Percentiles rank a stretch among this genome's conserved stretches.
Conservation (phyloP, 2,888 invertebrate species). For the Diarsia brunnea region DNA sequence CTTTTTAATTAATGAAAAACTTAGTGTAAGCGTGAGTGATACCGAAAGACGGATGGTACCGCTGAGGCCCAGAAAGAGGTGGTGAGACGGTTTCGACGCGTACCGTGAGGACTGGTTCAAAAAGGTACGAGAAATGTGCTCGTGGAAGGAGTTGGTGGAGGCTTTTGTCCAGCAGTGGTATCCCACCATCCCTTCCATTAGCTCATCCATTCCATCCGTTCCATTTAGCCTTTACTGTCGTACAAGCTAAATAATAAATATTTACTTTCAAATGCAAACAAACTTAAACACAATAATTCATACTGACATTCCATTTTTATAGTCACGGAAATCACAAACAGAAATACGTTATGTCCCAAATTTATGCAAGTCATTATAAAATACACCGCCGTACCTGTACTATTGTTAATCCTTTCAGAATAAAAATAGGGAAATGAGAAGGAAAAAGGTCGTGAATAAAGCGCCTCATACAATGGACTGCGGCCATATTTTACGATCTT, state of each 20-base stretch:
- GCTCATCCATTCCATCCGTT: too few relatives aligned
- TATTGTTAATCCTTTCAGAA: conserved; percentile 88
- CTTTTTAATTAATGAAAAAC: neutral
- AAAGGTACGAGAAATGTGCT: too few relatives aligned
- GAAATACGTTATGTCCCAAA: conserved; percentile 65
- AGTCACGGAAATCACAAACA: conserved; percentile 39
- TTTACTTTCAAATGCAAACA: neutral
- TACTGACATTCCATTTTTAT: neutral
- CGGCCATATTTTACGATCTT: conserved; percentile 87
- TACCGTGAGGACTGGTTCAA: too few relatives aligned
- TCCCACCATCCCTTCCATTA: too few relatives aligned
- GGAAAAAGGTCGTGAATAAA: conserved; percentile 85
- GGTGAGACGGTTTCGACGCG: too few relatives aligned
- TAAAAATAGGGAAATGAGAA: conserved; percentile 88
- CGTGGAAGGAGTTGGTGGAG: too few relatives aligned
- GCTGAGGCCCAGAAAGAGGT: too few relatives aligned
- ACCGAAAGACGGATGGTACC: too few relatives aligned
- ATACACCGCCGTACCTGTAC: conserved; percentile 79
- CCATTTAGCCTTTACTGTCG: too few relatives aligned
- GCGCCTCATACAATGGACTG: conserved; percentile 79
- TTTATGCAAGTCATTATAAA: conserved; percentile 79
- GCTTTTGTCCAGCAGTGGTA: too few relatives aligned
- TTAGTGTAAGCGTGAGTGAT: neutral
- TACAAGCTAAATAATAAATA: too few relatives aligned
- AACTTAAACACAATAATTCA: neutral